phyloP scores from a whole-genome alignment of 2,888 invertebrate genomes.

The Silvanus unidentatus region DNA sequence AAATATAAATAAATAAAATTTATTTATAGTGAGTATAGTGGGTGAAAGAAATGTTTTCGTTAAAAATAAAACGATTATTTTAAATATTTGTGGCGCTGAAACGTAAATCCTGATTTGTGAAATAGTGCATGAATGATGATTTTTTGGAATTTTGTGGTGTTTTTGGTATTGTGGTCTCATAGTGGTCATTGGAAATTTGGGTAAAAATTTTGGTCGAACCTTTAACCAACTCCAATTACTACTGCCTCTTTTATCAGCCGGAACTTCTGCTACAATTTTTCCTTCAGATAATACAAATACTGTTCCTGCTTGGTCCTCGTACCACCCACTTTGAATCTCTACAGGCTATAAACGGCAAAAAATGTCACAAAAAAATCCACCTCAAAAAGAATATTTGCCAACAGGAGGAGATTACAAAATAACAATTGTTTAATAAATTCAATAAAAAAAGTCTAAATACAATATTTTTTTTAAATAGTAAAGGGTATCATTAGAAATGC shows the following conservation, averaged over 20 bases:
- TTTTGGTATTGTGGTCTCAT: not conserved
- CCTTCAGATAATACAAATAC: conserved; percentile 59
- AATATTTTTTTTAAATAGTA: not conserved
- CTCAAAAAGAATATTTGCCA: conserved; percentile 15
- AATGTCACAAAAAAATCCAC: conserved; percentile 16
- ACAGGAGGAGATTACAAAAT: conserved; percentile 19
- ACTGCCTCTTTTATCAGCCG: conserved; percentile 57
- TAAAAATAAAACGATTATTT: not conserved
- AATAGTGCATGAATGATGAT: too few relatives aligned
- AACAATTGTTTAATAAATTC: conserved; percentile 5
- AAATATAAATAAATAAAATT: conserved; percentile 12
- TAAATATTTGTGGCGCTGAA: conserved; percentile 4
- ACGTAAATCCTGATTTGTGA: conserved; percentile 4
- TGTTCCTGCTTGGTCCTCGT: conserved; percentile 48
- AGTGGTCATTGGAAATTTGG: not conserved
- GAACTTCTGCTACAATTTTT: conserved; percentile 58
- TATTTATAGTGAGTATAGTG: conserved; percentile 11
- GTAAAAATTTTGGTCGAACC: conserved; percentile 47
- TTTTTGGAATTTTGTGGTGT: not conserved
- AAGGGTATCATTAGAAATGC: not conserved
- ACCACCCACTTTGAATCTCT: conserved; percentile 41
- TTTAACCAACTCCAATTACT: conserved; percentile 65
- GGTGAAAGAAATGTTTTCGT: not conserved
- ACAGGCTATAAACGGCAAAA: conserved; percentile 48
- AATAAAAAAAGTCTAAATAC: not conserved